Evolutionary conservation across 2,888 invertebrate species (phyloP).

Genomic region (Lasiommata megera): DNA sequence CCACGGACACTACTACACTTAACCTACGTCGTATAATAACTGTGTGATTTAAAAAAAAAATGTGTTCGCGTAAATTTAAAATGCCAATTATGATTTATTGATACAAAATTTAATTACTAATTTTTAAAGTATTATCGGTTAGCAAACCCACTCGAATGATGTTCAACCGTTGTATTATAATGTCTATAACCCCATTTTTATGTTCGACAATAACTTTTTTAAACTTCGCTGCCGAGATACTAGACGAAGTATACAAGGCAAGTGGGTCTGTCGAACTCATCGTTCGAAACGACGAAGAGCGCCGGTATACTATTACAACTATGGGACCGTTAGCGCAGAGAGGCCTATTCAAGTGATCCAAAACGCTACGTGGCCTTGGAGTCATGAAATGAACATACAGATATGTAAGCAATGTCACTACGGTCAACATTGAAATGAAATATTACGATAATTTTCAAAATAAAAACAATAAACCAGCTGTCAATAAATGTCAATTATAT

Average conservation of each 20-base stretch:
- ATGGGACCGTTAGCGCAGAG: constrained; percentile 32
- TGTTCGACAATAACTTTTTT: neutral
- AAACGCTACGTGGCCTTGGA: constrained; percentile 30
- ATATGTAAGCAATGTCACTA: constrained; percentile 23
- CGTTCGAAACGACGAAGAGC: constrained; percentile 18
- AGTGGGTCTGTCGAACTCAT: constrained; percentile 19
- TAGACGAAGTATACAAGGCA: constrained; percentile 37
- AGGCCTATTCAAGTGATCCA: constrained; percentile 30
- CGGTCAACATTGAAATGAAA: constrained; percentile 19
- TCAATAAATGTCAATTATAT: constrained; percentile 24
- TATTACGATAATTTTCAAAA: constrained; percentile 8
- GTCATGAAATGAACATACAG: neutral
- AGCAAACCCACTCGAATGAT: constrained; percentile 3
- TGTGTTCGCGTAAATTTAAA: neutral
- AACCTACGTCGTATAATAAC: neutral
- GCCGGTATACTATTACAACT: constrained; percentile 7
- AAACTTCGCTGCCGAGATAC: constrained; percentile 25
- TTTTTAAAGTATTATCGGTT: neutral
- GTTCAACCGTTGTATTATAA: neutral
- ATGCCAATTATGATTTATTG: neutral
- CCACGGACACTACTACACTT: neutral
- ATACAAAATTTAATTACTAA: constrained; percentile 6
- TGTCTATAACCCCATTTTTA: neutral
- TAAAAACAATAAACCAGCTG: constrained; percentile 20
- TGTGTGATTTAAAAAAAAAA: neutral